Evolutionary conservation across 2,113 vertebrate genomes (phyloP).

Genomic region (Lepisosteus oculatus): DNA sequence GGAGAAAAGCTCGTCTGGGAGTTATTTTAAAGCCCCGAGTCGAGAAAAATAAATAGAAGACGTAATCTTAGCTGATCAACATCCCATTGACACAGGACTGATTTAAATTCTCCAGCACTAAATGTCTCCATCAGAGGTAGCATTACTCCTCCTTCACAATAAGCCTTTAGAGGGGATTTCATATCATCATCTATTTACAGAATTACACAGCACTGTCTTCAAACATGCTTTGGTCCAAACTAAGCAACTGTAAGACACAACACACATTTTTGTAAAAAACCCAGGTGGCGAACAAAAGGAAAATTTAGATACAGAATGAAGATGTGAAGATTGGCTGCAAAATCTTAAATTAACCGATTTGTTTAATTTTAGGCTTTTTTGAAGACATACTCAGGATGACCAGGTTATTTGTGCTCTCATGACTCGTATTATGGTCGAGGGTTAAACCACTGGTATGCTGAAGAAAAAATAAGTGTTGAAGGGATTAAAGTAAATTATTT

Average conservation of each 20-base stretch:
- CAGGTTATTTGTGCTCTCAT: too few species aligned
- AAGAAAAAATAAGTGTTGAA: too few species aligned
- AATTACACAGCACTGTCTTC: neutral
- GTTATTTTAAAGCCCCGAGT: constrained; percentile 26
- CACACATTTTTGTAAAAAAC: neutral
- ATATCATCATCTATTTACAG: too few species aligned
- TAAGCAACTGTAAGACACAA: neutral
- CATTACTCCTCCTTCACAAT: too few species aligned
- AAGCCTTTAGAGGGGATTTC: too few species aligned
- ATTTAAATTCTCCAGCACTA: neutral
- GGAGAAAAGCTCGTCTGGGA: constrained; percentile 6
- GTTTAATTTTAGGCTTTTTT: too few species aligned
- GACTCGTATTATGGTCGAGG: too few species aligned
- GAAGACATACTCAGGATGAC: too few species aligned
- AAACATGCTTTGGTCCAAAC: neutral
- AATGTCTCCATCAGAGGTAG: too few species aligned
- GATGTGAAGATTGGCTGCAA: neutral
- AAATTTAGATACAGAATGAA: neutral
- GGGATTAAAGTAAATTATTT: too few species aligned
- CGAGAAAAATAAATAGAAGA: constrained; percentile 28
- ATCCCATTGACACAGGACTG: constrained; percentile 1
- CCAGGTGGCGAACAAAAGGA: neutral
- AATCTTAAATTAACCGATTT: neutral
- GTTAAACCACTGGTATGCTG: too few species aligned
- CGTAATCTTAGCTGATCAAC: constrained; percentile 28